Base-by-base conservation (phyloP, 1,140 invertebrate genomes). In the Dufourea novaeangliae region DNA sequence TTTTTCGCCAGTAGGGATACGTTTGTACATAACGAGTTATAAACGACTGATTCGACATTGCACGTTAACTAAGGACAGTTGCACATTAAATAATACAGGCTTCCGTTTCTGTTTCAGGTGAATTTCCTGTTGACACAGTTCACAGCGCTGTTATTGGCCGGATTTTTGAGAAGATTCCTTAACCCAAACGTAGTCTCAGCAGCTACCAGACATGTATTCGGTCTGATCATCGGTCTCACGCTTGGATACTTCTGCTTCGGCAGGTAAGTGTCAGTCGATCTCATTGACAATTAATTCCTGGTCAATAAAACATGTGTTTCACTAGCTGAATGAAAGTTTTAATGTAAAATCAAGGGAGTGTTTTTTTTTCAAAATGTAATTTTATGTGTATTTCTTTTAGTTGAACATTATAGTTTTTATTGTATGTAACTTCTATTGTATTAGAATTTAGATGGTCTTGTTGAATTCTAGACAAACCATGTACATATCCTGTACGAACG, bases 211-310 rank as follows among this genome's bases (percentile, higher is more conserved):
- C 96, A 97, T 92, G 93, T 93, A 67, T 96, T 96, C 87, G 96
- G 96, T 74, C 93, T 97, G 46, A 88, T 95, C 59, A 92, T 96
- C 88, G 97, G 97, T 63, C 92, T 97, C 84, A 89, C 94, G 72
- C 94, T 97, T 87, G 96, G 96, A 78, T 97, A 96, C 93, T 97
- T 98, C 92, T 97, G 96, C 92, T 98, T 97, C 93, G 97, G 97
- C 92, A 95, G 94, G 95, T 96, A 94, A 95, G 94, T n/a, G n/a
- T 82, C 67, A 79, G 27, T 86, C 32, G n/a, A 39, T 22, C 17
- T 29, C 2, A 12, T 14, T 29, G 2, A 12, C 3, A 8, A 12
- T 56, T 56, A 25, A 56, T 56, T 56, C n/a, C n/a, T n/a, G n/a
- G 20, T 20, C 14, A n/a, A 46, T 4, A 1, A 4, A 5, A 44